Base-by-base conservation (phyloP, 2,797 vertebrate genomes). In the Syngnathus acus region DNA sequence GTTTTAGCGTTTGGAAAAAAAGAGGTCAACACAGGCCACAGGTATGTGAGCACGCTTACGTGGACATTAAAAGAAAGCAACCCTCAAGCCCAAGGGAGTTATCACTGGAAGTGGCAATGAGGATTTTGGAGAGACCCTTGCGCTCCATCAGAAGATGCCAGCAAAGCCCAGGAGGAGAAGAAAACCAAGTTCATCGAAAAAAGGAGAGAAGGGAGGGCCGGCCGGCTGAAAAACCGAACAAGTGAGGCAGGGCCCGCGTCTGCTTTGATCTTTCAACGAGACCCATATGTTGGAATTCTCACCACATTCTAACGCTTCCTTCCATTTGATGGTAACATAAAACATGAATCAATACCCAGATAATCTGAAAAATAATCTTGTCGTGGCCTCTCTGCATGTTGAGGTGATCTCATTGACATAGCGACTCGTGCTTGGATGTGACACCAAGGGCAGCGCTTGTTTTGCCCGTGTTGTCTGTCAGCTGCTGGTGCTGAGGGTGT, bases 211-310 rank as follows among this genome's bases (percentile, higher is more conserved):
- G 50, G 53, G 23, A 75, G 71, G 48, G 69, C 59, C 70, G 32
- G 32, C 32, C 32, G 32, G 26, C 75, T 3, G 5, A 61, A 74
- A 77, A 65, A 48, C 23, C 59, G 67, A 37, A 16, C 1, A 51
- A 66, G 64, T 68, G 66, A 71, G 62, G 74, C 67, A 53, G 65
- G 69, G 73, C 77, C 70, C 71, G 78, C 65, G 50, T 64, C 72
- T 79, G 2, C 63, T 89, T 91, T 91, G 85, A 89, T 89, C 84
- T 64, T 65, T 78, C 81, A 85, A 90, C 81, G 77, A 88, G 79
- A 88, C 38, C 17, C 88, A 89, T 74, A 86, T 89, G 87, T 62
- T 23, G 21, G 32, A 72, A 72, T 72, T 60, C 64, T 65, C 39
- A 61, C 40, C 32, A 43, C 67, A 11, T 50, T 38, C 26, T 38